A percentile compares a stretch with the other conserved stretches of the same genome.
phyloP scores from a whole-genome alignment of 1,140 invertebrate genomes.

The Drosophila kikkawai region DNA sequence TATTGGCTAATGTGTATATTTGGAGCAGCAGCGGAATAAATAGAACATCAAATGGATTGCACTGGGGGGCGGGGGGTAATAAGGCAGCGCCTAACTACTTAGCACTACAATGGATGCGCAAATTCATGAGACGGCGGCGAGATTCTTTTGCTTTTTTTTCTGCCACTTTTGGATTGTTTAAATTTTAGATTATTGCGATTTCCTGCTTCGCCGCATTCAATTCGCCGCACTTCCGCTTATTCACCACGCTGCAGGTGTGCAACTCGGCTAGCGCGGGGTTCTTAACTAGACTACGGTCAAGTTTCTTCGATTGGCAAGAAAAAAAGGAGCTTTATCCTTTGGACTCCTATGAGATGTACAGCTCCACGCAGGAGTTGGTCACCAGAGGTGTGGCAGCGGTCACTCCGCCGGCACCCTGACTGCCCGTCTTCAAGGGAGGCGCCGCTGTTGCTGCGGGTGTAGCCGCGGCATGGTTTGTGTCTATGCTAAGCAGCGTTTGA shows the following conservation, averaged over 20 bases:
- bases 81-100: conserved; percentile 41
- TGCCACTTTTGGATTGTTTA: background rate
- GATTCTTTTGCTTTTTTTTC: conserved; percentile 33
- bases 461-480: conserved; percentile 58
- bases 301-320: conserved; percentile 81
- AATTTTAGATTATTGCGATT: background rate
- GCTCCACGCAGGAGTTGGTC: conserved; percentile 72
- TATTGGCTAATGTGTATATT: conserved; percentile 77
- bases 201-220: conserved; percentile 6
- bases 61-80: conserved; percentile 50
- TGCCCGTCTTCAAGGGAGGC: conserved; percentile 54
- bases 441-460: conserved; percentile 2
- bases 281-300: conserved; percentile 62
- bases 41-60: conserved; percentile 60
- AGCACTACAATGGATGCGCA: conserved; percentile 44
- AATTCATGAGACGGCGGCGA: conserved; percentile 59
- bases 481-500: conserved; percentile 63
- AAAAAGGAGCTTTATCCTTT: conserved; percentile 30
- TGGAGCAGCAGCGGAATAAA: conserved; percentile 70
- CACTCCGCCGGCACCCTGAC: conserved; percentile 21
- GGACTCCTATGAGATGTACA: conserved; percentile 59
- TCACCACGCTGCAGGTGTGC: conserved; percentile 31
- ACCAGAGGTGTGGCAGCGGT: conserved; percentile 59
- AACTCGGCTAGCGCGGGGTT: conserved; percentile 53
- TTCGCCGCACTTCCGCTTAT: conserved; percentile 39